Percentiles rank a stretch among this genome's conserved stretches.
Evolutionary conservation across 2,113 vertebrate species (phyloP).

Genomic region (Hypocryptadius cinnamomeus): DNA sequence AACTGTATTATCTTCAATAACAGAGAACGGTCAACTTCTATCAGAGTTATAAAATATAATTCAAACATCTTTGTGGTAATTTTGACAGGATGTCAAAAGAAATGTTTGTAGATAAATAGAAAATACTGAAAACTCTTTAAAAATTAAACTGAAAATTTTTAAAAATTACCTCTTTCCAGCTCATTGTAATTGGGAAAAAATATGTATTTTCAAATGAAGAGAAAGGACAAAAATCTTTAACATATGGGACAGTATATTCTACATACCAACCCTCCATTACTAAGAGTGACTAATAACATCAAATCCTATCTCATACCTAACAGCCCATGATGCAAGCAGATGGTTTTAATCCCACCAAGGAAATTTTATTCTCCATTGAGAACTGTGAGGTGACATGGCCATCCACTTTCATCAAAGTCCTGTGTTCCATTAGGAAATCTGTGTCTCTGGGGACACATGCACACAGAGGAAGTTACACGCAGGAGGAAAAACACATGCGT

Average conservation of each 20-base stretch:
- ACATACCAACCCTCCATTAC: not conserved
- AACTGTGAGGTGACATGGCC: not conserved
- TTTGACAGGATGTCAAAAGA: not conserved
- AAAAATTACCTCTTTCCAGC: not conserved
- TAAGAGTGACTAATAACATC: not conserved
- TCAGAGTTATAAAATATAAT: not conserved
- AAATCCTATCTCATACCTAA: not conserved
- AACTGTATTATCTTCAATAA: not conserved
- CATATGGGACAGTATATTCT: not conserved
- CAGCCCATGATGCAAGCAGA: slow-evolving; percentile 1
- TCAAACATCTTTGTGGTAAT: not conserved
- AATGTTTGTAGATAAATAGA: not conserved
- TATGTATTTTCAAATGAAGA: not conserved
- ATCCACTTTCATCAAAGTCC: not conserved
- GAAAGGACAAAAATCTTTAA: not conserved
- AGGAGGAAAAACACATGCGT: not conserved
- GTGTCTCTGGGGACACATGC: not conserved
- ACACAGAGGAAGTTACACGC: not conserved
- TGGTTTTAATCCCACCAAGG: not conserved
- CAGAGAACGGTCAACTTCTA: not conserved
- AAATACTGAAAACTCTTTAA: not conserved
- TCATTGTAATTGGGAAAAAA: not conserved
- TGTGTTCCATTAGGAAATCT: not conserved
- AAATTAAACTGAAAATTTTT: not conserved
- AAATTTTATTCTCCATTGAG: not conserved